These are phyloP conservation scores for Notarius lentiginosus DNA, from an alignment of 2,113 vertebrate species.

Conservation along the genomic window DNA sequence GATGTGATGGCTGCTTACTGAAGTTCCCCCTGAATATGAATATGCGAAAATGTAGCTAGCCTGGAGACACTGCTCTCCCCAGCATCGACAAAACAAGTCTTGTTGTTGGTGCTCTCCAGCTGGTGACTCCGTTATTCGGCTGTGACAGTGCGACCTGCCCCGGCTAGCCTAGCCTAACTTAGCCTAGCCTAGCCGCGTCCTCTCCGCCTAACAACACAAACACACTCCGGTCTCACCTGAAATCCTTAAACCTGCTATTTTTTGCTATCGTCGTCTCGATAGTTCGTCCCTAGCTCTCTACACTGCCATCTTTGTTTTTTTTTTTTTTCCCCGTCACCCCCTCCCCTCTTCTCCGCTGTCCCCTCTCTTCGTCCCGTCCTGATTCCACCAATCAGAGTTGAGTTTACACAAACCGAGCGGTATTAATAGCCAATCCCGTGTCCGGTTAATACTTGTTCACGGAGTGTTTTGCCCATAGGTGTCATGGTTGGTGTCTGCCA, in stretches of 20 bases:
- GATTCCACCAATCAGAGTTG: conserved; percentile 58
- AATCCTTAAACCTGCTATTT: conserved; percentile 54
- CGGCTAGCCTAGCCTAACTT: conserved; percentile 29
- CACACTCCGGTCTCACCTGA: conserved; percentile 24
- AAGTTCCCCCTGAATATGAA: not conserved
- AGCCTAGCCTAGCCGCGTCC: conserved; percentile 47
- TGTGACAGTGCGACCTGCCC: conserved; percentile 65
- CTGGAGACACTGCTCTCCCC: conserved; percentile 57
- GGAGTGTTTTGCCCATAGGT: conserved; percentile 50
- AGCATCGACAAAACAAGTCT: conserved; percentile 72
- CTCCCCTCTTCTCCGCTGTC: conserved; percentile 32
- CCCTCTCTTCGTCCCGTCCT: conserved; percentile 53
- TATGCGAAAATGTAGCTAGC: conserved; percentile 38
- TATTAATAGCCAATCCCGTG: conserved; percentile 44
- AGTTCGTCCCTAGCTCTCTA: conserved; percentile 70
- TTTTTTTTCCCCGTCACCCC: conserved; percentile 63
- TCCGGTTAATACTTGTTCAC: conserved; percentile 45
- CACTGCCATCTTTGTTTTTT: conserved; percentile 83
- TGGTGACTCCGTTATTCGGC: conserved; percentile 69
- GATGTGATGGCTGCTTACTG: conserved; percentile 12
- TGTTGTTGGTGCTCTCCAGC: conserved; percentile 55
- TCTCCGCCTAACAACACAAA: conserved; percentile 43
- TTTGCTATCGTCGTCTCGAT: conserved; percentile 58
- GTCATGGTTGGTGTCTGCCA: conserved; percentile 44
- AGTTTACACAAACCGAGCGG: conserved; percentile 52